Evolutionary conservation across 2,113 vertebrate species (phyloP), one percentile per base, ranked within the genome.

Genomic region (Nycticorax nycticorax): DNA sequence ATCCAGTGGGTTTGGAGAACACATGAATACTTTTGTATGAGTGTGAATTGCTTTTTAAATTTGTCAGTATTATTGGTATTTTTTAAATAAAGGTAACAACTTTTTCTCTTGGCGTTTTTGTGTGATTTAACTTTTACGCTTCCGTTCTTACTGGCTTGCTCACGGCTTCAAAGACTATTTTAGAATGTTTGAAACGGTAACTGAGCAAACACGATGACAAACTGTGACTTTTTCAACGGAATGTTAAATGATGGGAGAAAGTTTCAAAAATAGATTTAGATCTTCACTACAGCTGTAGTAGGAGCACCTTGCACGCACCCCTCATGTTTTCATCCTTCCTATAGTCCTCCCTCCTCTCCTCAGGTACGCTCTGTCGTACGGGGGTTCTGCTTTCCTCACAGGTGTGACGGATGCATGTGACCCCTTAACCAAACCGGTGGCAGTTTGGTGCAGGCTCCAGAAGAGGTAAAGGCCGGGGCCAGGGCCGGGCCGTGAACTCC

Each of bases 31-130:
- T 98, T 97, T 98, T 98, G 97, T 98, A 98, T 97, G 97, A 97
- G 96, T 60, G 88, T 97, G 96, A 98, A 97, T 50, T 96, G 98
- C 97, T 98, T 98, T 98, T 97, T 97, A 98, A 97, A 98, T 98
- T 95, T 98, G 98, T 98, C 98, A 98, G 98, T 98, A 98, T 98
- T 98, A 98, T 9, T 96, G 97, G 92, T 98, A 97, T 98, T 98
- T 97, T 98, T 98, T 97, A 97, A 98, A 98, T 98, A 98, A 98
- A 98, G 97, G 94, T 98, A 97, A 96, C 95, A 97, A 97, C 96
- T 97, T 97, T 97, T 98, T 97, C 94, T 69, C 88, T 74, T 87
- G 57, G 89, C 19, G 74, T 69, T 75, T 82, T 53, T 62, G 48
- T 45, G 63, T 82, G 39, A 17, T 37, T 97, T 81, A 64, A 68